Percentiles rank a stretch among this genome's conserved stretches.
These are phyloP conservation scores for Tenebrio molitor DNA, from an alignment of 1,140 invertebrate genomes.

Conservation along the genomic window DNA sequence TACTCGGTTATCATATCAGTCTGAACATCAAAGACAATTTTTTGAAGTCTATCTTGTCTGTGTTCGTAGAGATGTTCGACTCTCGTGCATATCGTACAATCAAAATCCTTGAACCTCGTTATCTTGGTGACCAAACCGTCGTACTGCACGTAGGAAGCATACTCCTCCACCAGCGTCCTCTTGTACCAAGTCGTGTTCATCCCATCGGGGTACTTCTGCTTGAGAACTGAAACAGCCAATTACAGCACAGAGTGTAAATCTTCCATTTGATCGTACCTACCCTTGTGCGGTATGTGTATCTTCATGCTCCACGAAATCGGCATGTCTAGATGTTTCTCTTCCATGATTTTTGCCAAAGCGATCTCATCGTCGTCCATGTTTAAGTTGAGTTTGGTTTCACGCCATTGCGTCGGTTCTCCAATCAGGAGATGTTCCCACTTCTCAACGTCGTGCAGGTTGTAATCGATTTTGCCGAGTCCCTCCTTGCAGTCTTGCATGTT, in stretches of 20 bases:
- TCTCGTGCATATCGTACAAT: slow-evolving; percentile 72
- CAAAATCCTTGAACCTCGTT: slow-evolving; percentile 78
- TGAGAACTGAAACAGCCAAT: slow-evolving; percentile 74
- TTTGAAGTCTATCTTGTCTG: slow-evolving; percentile 76
- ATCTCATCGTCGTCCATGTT: slow-evolving; percentile 68
- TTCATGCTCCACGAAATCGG: slow-evolving; percentile 83
- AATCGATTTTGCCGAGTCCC: slow-evolving; percentile 68
- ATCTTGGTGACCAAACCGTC: slow-evolving; percentile 81
- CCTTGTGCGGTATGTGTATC: slow-evolving; percentile 76
- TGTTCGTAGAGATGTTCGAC: slow-evolving; percentile 79
- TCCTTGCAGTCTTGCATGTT: slow-evolving; percentile 75
- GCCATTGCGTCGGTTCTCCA: slow-evolving; percentile 72
- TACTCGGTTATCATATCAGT: slow-evolving; percentile 74
- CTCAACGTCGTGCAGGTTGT: slow-evolving; percentile 72
- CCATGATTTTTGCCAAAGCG: slow-evolving; percentile 66
- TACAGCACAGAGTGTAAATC: too few species aligned
- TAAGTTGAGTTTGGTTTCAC: slow-evolving; percentile 62
- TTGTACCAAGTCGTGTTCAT: slow-evolving; percentile 82
- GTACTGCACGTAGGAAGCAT: slow-evolving; percentile 79
- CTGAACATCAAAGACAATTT: slow-evolving; percentile 72
- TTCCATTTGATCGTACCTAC: too few species aligned
- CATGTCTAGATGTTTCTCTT: slow-evolving; percentile 85
- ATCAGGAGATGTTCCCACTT: slow-evolving; percentile 81
- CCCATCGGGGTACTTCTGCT: slow-evolving; percentile 80
- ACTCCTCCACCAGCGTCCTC: slow-evolving; percentile 81